Conservation (phyloP, 2,888 invertebrate genomes). For the Phaedon cochleariae region DNA sequence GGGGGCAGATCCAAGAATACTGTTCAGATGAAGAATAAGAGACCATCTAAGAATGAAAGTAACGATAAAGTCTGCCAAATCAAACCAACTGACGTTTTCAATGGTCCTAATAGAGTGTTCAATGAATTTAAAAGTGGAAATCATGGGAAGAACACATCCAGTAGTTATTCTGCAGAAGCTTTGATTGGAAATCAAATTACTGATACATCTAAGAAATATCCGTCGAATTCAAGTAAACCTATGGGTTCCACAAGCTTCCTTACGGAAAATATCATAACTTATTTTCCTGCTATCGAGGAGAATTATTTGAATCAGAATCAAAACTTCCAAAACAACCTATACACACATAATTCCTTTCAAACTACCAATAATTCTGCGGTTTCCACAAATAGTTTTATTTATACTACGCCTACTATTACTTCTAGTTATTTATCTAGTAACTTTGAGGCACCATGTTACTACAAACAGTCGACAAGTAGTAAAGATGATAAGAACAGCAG, state of each 20-base stretch:
- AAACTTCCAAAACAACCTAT: constrained; percentile 52
- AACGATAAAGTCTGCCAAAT: constrained; percentile 22
- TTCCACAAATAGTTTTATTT: constrained; percentile 51
- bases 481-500: constrained; percentile 38
- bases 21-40: constrained; percentile 27
- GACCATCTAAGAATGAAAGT: constrained; percentile 28
- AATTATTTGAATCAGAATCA: constrained; percentile 55
- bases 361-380: constrained; percentile 49
- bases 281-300: constrained; percentile 59
- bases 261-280: constrained; percentile 57
- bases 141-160: constrained; percentile 50
- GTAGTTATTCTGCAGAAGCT: constrained; percentile 61
- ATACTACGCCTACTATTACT: constrained; percentile 50
- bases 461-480: constrained; percentile 18
- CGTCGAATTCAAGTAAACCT: constrained; percentile 46
- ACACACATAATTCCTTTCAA: constrained; percentile 52
- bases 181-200: constrained; percentile 56
- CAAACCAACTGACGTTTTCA: constrained; percentile 24
- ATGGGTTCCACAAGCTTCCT: constrained; percentile 53
- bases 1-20: constrained; percentile 46
- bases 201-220: constrained; percentile 43
- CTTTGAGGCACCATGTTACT: constrained; percentile 43
- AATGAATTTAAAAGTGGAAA: constrained; percentile 46
- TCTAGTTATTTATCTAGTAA: constrained; percentile 53
- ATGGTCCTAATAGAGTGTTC: constrained; percentile 34